Base-by-base conservation (phyloP, 2,797 vertebrate genomes). In the Alcedo atthis region DNA sequence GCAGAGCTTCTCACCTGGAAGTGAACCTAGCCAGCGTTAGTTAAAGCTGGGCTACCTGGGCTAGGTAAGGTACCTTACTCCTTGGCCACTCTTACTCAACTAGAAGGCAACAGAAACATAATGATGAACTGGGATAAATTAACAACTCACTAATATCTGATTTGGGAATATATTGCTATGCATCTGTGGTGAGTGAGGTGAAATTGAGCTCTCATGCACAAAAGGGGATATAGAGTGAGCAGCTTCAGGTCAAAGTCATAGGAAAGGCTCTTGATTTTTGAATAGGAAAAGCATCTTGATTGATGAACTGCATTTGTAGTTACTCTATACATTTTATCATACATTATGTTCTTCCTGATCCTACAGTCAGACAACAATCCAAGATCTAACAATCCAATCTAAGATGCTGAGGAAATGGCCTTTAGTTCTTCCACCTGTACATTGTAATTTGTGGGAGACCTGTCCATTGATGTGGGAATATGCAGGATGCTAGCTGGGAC, bases 201-300 rank as follows among this genome's bases (percentile, higher is more conserved):
- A 78, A 75, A 90, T 51, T 7, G 17, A 87, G 58, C 43, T 64
- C 21, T 48, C 25, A 8, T 6, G 46, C 37, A 68, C 53, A 30
- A 37, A 74, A 64, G 14, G n/a, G 53, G 84, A 49, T 7, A 24
- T 13, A 69, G 62, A 69, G 6, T 0, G 0, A 84, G 57, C 62
- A 92, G 90, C 86, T 85, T 76, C 35, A 54, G 89, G 89, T 95
- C 92, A 95, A 94, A 95, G 76, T 87, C 94, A 94, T 87, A 95
- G 92, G 94, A 95, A 96, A 89, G 73, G 51, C 5, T 0, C 26
- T 48, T 40, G 37, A 40, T 40, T 40, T 40, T 40, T 40, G 14
- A 40, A 40, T 40, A 40, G 37, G 37, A 40, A 40, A 40, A 14
- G 37, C 37, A 40, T 40, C 37, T 40, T 40, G 37, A 40, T 40